A percentile compares a stretch with the other conserved stretches of the same genome.
These are phyloP conservation scores for Drosophila melanica DNA, from an alignment of 1,140 invertebrate genomes.

Conservation along the genomic window DNA sequence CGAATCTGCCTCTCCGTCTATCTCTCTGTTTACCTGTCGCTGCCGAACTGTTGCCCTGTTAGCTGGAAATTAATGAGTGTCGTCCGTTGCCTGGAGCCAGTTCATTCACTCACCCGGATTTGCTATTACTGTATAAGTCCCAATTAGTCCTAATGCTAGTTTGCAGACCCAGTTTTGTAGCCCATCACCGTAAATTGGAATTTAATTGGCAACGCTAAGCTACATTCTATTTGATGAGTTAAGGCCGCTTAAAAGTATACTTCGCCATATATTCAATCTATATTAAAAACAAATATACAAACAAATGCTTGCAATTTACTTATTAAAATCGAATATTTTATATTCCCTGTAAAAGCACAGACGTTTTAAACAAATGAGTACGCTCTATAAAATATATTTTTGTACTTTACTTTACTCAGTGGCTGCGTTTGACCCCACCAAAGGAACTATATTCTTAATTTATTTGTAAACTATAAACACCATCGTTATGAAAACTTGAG, in stretches of 20 bases:
- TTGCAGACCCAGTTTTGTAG: constrained; percentile 40
- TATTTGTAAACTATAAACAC: too few species aligned
- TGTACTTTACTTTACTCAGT: too few species aligned
- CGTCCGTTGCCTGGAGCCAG: constrained; percentile 43
- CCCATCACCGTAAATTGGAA: constrained; percentile 47
- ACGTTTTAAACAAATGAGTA: neutral
- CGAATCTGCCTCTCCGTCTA: neutral
- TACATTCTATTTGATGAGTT: constrained; percentile 64
- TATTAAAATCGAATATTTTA: neutral
- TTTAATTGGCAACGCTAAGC: constrained; percentile 71
- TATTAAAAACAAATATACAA: constrained; percentile 7
- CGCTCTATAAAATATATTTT: too few species aligned
- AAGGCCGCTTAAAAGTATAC: constrained; percentile 20
- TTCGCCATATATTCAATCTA: constrained; percentile 8
- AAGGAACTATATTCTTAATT: too few species aligned
- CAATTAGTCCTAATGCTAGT: constrained; percentile 66
- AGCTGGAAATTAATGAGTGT: constrained; percentile 63
- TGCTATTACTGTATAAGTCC: constrained; percentile 46
- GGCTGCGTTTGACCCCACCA: too few species aligned
- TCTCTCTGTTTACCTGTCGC: neutral
- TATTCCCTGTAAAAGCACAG: neutral
- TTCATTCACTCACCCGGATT: constrained; percentile 55
- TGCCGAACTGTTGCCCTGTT: constrained; percentile 24
- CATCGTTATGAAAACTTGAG: too few species aligned
- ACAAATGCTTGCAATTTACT: constrained; percentile 4